These are phyloP conservation scores for Pluvianellus socialis DNA, from an alignment of 2,113 vertebrate species.

Conservation along the genomic window DNA sequence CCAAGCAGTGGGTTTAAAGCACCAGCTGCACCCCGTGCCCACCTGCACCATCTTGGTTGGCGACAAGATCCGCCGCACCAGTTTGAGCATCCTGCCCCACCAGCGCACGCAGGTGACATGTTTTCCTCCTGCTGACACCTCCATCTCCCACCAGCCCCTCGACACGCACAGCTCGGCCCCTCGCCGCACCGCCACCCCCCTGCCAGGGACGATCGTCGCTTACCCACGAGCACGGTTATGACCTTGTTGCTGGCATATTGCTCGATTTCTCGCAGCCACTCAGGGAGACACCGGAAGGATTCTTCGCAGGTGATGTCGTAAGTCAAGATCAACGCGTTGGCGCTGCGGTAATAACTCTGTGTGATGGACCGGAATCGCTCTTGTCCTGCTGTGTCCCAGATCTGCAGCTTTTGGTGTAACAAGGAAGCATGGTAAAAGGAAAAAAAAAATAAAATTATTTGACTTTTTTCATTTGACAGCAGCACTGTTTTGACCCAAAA, in stretches of 20 bases:
- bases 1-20: no score
- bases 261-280: constrained; percentile 97
- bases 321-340: constrained; percentile 95
- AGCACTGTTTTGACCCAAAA: not conserved
- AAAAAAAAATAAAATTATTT: not conserved
- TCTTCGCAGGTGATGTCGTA: constrained; percentile 99
- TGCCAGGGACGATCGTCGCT: not conserved
- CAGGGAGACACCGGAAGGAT: constrained; percentile 97
- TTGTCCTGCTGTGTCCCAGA: constrained; percentile 98
- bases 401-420: constrained; percentile 85
- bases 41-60: not conserved
- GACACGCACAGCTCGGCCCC: not conserved
- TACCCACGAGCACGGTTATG: constrained; percentile 97
- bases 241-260: constrained; percentile 98
- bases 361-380: constrained; percentile 98
- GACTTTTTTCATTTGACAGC: not conserved
- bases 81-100: not conserved
- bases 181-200: not conserved
- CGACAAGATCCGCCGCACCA: not conserved
- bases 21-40: not conserved
- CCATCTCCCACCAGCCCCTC: not conserved
- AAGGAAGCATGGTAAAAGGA: not conserved
- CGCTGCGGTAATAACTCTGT: constrained; percentile 98
- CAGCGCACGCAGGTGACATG: accelerated
- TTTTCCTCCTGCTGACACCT: not conserved